phyloP scores from a whole-genome alignment of 2,113 vertebrate species.

The Meleagris gallopavo region DNA sequence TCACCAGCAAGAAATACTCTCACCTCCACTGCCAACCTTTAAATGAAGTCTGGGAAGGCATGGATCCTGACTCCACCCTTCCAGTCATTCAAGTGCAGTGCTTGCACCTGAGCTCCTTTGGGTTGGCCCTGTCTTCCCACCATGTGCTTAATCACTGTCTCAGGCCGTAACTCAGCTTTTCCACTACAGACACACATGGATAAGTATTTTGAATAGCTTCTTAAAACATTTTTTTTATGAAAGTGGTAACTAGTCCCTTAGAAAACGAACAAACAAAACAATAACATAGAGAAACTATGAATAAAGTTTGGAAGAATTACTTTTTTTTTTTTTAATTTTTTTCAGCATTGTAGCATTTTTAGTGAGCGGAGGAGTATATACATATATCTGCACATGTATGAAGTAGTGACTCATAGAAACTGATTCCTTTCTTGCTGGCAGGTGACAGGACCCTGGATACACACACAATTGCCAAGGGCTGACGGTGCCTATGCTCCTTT shows the following conservation, averaged over 20 bases:
- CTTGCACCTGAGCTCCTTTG: no score
- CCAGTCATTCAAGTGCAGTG: no score
- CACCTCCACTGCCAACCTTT: no score
- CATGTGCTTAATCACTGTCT: no score
- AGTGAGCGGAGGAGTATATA: neutral
- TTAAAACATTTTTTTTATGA: neutral
- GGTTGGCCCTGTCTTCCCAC: no score
- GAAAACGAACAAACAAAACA: neutral
- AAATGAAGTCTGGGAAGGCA: no score
- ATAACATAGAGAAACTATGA: neutral
- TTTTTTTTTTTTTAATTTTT: neutral
- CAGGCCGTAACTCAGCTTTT: no score
- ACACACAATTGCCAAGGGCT: rapidly evolving
- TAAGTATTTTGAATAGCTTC: neutral
- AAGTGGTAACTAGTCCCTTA: neutral
- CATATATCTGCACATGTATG: neutral
- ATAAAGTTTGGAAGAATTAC: neutral
- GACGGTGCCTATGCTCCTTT: rapidly evolving
- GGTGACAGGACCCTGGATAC: neutral
- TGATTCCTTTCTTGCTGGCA: neutral
- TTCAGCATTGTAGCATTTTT: neutral
- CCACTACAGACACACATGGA: neutral
- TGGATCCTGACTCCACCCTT: no score
- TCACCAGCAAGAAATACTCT: no score
- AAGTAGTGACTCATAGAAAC: neutral